Base-by-base conservation (phyloP, 2,888 invertebrate species). In the Noctua janthina region DNA sequence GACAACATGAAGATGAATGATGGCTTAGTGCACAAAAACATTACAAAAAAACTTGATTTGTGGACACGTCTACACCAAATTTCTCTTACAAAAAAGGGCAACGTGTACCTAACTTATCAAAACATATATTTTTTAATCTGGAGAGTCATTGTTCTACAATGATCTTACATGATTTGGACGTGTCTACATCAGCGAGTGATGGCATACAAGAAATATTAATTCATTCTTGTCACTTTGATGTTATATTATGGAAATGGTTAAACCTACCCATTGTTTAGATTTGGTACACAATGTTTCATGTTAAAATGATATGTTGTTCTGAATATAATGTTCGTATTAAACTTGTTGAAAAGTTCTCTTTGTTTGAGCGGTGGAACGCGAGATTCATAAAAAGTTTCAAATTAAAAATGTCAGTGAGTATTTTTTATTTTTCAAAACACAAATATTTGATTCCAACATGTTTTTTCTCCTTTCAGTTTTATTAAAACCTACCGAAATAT, bases 201-300 rank as follows among this genome's bases (percentile, higher is more conserved):
- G 88, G 89, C 91, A 90, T 91, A 94, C 92, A 92, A 88, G 91
- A 94, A 94, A 95, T 94, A 94, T 93, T 96, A 95, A 96, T 96
- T 95, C 92, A 91, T 93, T 95, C 94, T 91, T 93, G 94, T 95
- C 93, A 92, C 93, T 93, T 92, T 88, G 87, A 92, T 93, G 93
- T 94, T 91, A 87, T 91, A 91, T 89, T 93, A 94, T 93, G 92
- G 91, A 93, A 91, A 93, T 93, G 77, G 87, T 89, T 91, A 85
- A 88, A 88, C 89, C 79, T 90, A 85, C 82, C 90, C 82, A 92
- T 93, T 92, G 92, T 92, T 88, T 90, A 79, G 74, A 82, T 84
- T 85, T 81, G 62, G 46, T 82, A 83, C 86, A 88, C 81, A 83
- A 90, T 90, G 86, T 91, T 89, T 74, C 85, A 81, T 89, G 88